Evolutionary conservation across 2,113 vertebrate species (phyloP).

Genomic region (Arothron firmamentum): DNA sequence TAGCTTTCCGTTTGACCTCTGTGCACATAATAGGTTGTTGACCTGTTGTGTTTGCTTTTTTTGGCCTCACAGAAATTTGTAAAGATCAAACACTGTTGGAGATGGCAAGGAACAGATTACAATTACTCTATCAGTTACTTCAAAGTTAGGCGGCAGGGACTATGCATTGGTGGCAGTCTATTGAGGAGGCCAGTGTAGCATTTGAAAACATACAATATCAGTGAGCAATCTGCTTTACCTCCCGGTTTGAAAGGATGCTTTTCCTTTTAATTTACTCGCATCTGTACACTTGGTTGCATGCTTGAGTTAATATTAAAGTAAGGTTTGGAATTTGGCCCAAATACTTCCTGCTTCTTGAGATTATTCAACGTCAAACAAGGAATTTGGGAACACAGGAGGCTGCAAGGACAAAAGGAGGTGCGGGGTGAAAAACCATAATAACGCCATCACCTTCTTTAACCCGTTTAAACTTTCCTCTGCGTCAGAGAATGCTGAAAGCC

Average conservation of each 20-base stretch:
- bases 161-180: slow-evolving; percentile 60
- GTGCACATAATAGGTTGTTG: slow-evolving; percentile 34
- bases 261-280: slow-evolving; percentile 63
- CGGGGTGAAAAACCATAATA: slow-evolving; percentile 44
- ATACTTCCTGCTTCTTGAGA: slow-evolving; percentile 67
- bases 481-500: slow-evolving; percentile 8
- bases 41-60: slow-evolving; percentile 42
- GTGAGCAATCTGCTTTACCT: slow-evolving; percentile 67
- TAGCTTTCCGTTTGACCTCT: slow-evolving; percentile 17
- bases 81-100: slow-evolving; percentile 66
- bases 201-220: slow-evolving; percentile 65
- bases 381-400: slow-evolving; percentile 44
- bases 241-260: slow-evolving; percentile 68
- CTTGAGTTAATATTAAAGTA: slow-evolving; percentile 76
- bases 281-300: slow-evolving; percentile 73
- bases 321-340: slow-evolving; percentile 60
- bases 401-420: slow-evolving; percentile 49
- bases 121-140: slow-evolving; percentile 68
- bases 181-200: slow-evolving; percentile 46
- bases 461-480: slow-evolving; percentile 47
- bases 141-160: slow-evolving; percentile 62
- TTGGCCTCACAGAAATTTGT: slow-evolving; percentile 49
- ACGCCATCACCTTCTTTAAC: slow-evolving; percentile 22
- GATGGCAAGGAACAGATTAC: slow-evolving; percentile 68
- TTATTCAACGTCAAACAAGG: slow-evolving; percentile 50